Percentiles rank a stretch among this genome's conserved stretches.
These are phyloP conservation scores for Glossophaga mutica DNA, from an alignment of 2,797 vertebrate species.

Conservation along the genomic window DNA sequence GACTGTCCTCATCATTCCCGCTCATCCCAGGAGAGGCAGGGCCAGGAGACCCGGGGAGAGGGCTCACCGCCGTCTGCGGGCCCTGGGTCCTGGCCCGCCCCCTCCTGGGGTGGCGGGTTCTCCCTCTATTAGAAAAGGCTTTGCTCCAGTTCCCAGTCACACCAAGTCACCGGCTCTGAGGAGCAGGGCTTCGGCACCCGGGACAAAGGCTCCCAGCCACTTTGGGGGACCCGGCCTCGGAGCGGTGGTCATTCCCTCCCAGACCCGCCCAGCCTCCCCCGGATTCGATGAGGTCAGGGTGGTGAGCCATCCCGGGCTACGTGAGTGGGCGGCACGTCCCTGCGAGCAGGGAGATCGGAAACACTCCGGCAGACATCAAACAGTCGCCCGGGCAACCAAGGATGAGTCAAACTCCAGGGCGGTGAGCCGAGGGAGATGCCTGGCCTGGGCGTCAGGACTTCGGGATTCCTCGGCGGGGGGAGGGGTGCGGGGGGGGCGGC, in stretches of 20 bases:
- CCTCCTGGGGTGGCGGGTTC: neutral
- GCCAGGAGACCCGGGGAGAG: fast-evolving
- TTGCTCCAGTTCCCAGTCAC: fast-evolving
- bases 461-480: fast-evolving
- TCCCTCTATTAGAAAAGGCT: too few relatives aligned
- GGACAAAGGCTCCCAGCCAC: neutral
- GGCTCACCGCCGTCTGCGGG: fast-evolving
- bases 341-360: neutral
- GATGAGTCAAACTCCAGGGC: neutral
- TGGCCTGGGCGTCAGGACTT: constrained; percentile 32
- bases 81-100: fast-evolving
- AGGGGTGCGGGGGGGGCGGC: too few relatives aligned
- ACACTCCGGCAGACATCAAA: neutral
- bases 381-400: constrained; percentile 45
- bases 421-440: neutral
- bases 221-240: neutral
- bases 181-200: fast-evolving
- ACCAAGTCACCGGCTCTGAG: fast-evolving
- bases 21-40: neutral
- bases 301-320: neutral
- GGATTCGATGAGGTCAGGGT: neutral
- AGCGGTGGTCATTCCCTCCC: neutral
- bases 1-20: too few relatives aligned
- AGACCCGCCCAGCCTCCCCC: fast-evolving
- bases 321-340: constrained; percentile 57